These are phyloP conservation scores for Stichopus chloronotus DNA, from an alignment of 35 echinoderm and acorn worm genomes.

Conservation along the genomic window DNA sequence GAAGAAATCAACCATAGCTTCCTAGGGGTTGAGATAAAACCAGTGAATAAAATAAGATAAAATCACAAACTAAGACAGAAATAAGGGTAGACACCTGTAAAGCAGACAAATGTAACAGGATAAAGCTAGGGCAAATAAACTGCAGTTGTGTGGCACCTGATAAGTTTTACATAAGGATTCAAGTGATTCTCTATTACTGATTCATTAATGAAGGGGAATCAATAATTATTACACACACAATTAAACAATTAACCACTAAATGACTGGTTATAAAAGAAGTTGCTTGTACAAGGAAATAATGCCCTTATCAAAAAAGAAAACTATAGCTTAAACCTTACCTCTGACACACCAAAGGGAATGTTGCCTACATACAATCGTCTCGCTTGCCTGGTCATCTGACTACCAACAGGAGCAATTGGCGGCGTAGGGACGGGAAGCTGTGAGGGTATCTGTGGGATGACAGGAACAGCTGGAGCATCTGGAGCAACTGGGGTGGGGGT, in stretches of 20 bases:
- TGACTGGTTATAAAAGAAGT: too few species aligned
- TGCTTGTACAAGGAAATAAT: too few species aligned
- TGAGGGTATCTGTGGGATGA: constrained; percentile 41
- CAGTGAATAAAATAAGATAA: constrained; percentile 6
- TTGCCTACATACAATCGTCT: constrained; percentile 96
- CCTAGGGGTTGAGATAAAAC: constrained; percentile 55
- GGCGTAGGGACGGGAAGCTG: constrained; percentile 64
- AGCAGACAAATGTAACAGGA: too few species aligned
- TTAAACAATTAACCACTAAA: too few species aligned
- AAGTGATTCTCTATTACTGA: too few species aligned
- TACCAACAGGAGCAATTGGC: constrained; percentile 82
- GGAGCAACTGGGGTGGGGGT: constrained; percentile 13
- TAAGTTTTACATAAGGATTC: too few species aligned
- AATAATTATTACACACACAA: too few species aligned
- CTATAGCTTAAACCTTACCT: constrained; percentile 58
- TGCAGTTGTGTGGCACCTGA: too few species aligned
- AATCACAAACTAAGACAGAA: not conserved
- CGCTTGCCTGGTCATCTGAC: constrained; percentile 98
- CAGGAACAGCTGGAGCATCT: constrained; percentile 30
- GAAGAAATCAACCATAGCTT: constrained; percentile 99
- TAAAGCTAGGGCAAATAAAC: too few species aligned
- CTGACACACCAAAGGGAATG: constrained; percentile 97
- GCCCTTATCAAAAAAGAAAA: too few species aligned
- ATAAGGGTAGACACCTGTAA: not conserved
- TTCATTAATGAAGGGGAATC: too few species aligned